Evolutionary conservation across 1,140 invertebrate species (phyloP).

Genomic region (Rhizoglyphus robini): DNA sequence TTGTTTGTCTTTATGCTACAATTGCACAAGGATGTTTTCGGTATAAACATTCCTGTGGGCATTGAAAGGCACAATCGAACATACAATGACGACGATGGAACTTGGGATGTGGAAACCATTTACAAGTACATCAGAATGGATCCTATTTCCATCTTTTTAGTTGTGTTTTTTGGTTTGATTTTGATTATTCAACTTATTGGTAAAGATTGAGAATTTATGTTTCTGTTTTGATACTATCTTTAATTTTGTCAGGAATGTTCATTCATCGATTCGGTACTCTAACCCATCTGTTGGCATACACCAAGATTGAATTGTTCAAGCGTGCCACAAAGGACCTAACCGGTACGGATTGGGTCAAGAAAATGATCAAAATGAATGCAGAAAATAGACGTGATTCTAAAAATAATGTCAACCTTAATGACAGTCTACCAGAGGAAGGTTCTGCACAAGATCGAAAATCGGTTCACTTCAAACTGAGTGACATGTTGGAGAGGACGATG

Average conservation of each 20-base stretch:
- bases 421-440: not conserved
- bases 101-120: not conserved
- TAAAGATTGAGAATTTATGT: conserved; percentile 31
- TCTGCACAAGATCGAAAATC: not conserved
- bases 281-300: conserved; percentile 90
- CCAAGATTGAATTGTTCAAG: conserved; percentile 46
- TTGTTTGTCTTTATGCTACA: not conserved
- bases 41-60: conserved; percentile 28
- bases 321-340: not conserved
- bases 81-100: not conserved
- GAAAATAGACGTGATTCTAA: not conserved
- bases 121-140: conserved; percentile 20
- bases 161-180: not conserved
- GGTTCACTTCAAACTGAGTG: not conserved
- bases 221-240: not conserved
- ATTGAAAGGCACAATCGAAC: not conserved
- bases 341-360: not conserved
- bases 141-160: not conserved
- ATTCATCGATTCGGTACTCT: conserved; percentile 70
- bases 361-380: not conserved
- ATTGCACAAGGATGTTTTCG: conserved; percentile 27
- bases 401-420: too few species aligned
- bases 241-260: conserved; percentile 38
- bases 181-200: conserved; percentile 33
- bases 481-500: not conserved